Percentiles rank a stretch among this genome's conserved stretches.
phyloP scores from a whole-genome alignment of 1,140 invertebrate species.

The Hypsibius dujardini region DNA sequence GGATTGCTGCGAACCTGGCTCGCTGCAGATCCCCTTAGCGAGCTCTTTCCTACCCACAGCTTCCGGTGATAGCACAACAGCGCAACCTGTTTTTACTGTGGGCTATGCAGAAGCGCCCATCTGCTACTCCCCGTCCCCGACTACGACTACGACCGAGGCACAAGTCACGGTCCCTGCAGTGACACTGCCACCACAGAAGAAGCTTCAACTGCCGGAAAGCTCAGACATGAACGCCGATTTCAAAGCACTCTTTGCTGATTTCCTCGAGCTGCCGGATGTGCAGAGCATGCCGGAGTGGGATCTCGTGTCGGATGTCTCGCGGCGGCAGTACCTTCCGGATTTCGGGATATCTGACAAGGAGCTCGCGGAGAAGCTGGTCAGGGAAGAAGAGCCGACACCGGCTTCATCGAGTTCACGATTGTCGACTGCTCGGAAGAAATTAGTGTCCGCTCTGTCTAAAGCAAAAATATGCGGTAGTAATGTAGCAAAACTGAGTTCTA shows the following conservation, averaged over 20 bases:
- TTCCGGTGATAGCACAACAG: neutral
- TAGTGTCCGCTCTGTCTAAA: neutral
- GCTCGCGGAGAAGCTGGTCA: neutral
- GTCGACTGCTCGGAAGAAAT: neutral
- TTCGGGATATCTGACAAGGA: neutral
- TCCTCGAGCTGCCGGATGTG: neutral
- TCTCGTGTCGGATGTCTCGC: neutral
- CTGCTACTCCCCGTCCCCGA: neutral
- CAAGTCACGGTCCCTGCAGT: neutral
- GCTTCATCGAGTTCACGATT: neutral
- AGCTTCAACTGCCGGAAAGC: neutral
- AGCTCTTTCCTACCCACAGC: neutral
- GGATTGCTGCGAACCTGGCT: too few species aligned
- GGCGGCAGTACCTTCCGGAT: neutral
- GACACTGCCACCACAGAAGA: neutral
- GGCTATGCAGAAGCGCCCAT: neutral
- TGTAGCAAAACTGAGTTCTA: neutral
- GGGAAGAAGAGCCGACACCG: neutral
- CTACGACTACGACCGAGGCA: neutral
- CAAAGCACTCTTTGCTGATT: neutral
- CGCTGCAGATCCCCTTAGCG: too few species aligned
- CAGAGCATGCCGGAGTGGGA: slow-evolving; percentile 4
- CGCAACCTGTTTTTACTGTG: neutral
- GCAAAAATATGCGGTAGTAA: neutral
- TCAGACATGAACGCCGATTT: neutral